Conservation (phyloP, 2,113 vertebrate genomes). For the Apteryx owenii region DNA sequence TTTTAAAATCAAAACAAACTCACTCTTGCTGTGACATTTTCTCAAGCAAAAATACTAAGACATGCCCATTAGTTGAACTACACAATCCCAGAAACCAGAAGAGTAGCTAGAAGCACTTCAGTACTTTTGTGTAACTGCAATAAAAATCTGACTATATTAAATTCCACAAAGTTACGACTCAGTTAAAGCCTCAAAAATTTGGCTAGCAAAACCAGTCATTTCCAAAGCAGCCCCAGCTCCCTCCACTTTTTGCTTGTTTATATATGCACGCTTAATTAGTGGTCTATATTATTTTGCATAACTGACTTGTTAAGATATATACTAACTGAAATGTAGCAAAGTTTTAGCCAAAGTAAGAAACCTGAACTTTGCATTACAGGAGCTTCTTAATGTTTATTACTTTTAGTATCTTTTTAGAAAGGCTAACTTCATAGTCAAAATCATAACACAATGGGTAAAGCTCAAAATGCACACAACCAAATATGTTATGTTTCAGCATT, state of each 20-base stretch:
- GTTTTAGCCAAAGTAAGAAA: neutral
- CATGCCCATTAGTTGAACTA: neutral
- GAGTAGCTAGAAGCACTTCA: neutral
- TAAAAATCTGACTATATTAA: neutral
- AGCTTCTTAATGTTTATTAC: neutral
- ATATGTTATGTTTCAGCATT: neutral
- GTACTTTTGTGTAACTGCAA: neutral
- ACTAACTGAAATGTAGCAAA: neutral
- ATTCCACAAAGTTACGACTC: neutral
- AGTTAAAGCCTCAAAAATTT: neutral
- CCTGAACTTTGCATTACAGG: neutral
- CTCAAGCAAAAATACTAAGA: neutral
- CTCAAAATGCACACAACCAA: neutral
- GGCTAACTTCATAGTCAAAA: neutral
- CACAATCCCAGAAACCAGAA: neutral
- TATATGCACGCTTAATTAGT: neutral
- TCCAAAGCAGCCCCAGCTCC: neutral
- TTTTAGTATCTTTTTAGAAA: neutral
- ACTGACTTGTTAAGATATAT: neutral
- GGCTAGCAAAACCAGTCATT: rapidly evolving
- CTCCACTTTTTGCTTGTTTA: neutral
- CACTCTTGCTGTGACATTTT: neutral
- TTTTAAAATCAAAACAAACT: neutral
- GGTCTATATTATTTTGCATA: neutral
- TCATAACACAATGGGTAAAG: neutral